Evolutionary conservation across 2,888 invertebrate species (phyloP), one percentile per base, ranked within the genome.

Genomic region (Perdita meconis): DNA sequence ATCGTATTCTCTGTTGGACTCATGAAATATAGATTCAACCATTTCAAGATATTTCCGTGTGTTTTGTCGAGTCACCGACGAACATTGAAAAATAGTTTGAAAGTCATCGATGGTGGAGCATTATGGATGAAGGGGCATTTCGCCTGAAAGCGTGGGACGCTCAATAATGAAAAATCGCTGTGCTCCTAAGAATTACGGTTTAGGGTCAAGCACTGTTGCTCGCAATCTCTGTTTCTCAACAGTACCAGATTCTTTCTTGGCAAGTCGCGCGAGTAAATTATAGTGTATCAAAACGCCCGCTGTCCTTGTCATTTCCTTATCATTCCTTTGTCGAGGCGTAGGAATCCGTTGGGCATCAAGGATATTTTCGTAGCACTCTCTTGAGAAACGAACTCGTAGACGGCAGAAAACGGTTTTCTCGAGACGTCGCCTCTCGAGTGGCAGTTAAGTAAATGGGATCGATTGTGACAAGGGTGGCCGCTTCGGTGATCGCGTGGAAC

Each of bases 381-480:
- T 8, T 3, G 13, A 1, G 8, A 19, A 24, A 30, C 8, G 51
- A 57, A 22, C 22, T 22, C 19, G 42, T 16, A 55, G 26, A 56
- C 34, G 42, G 53, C 56, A 47, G 59, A 40, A 68, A 82, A 61
- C 71, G 69, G 51, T 81, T 66, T 57, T 36, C 66, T 38, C 36
- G 22, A 69, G 53, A 67, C 26, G 63, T 30, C 36, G 66, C 38
- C 56, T 69, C 72, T 69, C 74, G 72, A 80, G 74, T 68, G 77
- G 70, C 77, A 77, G 83, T 83, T 85, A 85, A 85, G 82, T 85
- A 83, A 83, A 83, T 82, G 83, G 85, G 68, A 83, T 83, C 72
- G 84, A 72, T 78, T 73, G 71, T 65, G 78, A 71, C 71, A 75
- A 73, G 78, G 63, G 36, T 67, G 70, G 63, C 70, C 56, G 71